These are phyloP conservation scores for Colius striatus DNA, from an alignment of 2,113 vertebrate species.

Conservation along the genomic window DNA sequence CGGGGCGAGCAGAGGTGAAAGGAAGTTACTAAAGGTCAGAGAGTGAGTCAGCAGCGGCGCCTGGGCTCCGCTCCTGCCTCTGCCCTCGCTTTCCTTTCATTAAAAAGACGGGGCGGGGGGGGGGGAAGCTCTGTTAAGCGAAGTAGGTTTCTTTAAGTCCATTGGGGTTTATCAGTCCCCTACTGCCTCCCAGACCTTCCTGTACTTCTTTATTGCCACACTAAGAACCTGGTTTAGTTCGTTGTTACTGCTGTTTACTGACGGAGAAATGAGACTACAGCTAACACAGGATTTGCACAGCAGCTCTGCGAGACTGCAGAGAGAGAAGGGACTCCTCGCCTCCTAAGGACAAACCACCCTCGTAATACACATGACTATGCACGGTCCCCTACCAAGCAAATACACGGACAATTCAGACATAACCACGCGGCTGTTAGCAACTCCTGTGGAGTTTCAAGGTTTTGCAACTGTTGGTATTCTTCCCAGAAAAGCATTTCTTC, in stretches of 20 bases:
- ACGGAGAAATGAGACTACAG: not conserved
- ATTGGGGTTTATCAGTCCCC: rapidly evolving
- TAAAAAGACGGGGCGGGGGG: not conserved
- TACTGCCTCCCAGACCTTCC: rapidly evolving
- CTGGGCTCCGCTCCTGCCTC: not conserved
- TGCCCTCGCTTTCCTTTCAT: rapidly evolving
- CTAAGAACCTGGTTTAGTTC: not conserved
- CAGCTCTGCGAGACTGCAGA: not conserved
- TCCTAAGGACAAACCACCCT: rapidly evolving
- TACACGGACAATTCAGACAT: rapidly evolving
- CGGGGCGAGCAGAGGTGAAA: rapidly evolving
- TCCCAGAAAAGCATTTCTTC: not conserved
- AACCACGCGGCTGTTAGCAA: not conserved
- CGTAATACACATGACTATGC: rapidly evolving
- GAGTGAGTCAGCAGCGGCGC: slow-evolving; percentile 28
- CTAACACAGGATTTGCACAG: rapidly evolving
- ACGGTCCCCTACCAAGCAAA: not conserved
- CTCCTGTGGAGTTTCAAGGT: not conserved
- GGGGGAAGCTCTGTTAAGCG: too few species aligned
- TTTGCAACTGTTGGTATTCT: not conserved
- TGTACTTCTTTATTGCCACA: not conserved
- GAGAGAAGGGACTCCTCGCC: rapidly evolving
- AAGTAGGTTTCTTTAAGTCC: not conserved
- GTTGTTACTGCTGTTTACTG: too few species aligned
- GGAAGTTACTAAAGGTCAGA: not conserved